Base-by-base conservation (phyloP, 1,140 invertebrate genomes). In the Drosophila rufa region DNA sequence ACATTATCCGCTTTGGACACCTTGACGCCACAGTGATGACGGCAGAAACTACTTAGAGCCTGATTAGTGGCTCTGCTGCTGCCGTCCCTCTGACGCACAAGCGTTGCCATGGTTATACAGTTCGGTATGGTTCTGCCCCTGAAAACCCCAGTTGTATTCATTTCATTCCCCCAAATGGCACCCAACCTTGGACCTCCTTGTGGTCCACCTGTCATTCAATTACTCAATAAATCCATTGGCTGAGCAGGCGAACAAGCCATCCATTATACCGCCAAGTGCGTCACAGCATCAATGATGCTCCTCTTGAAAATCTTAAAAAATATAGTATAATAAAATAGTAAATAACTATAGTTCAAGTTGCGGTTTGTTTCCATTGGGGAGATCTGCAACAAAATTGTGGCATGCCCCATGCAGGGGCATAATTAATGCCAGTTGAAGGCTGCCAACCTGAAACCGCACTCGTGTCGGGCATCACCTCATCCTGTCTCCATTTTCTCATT, bases 381-480 rank as follows among this genome's bases (percentile, higher is more conserved):
- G 40, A 30, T 15, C 12, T 65, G 38, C 40, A 7, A 25, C 59
- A 36, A 45, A 33, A 30, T 25, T 66, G 40, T 22, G 61, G 6
- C 53, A 47, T 65, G 53, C 14, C 40, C 58, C 30, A 25, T 59
- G 15, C 69, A 55, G 40, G 33, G 30, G 9, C 57, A 68, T 71
- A 86, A 82, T 86, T 86, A 86, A 76, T 79, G 56, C 38, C 62
- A 61, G 50, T 59, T 65, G 42, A 60, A 57, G 67, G 66, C 59
- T 71, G 61, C 64, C 33, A 53, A 46, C 30, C 56, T 64, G 61
- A 59, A 70, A 65, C 79, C 65, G 51, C 82, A 85, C 64, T 47
- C 57, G 19, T 66, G 57, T 33, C 50, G 7, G 46, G 50, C 33
- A 64, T 27, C 38, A 59, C 15, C 46, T 22, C 68, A 73, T 73